A percentile compares a stretch with the other conserved stretches of the same genome.
These are phyloP conservation scores for Xestia ashworthii DNA, from an alignment of 2,888 invertebrate genomes.

Conservation along the genomic window DNA sequence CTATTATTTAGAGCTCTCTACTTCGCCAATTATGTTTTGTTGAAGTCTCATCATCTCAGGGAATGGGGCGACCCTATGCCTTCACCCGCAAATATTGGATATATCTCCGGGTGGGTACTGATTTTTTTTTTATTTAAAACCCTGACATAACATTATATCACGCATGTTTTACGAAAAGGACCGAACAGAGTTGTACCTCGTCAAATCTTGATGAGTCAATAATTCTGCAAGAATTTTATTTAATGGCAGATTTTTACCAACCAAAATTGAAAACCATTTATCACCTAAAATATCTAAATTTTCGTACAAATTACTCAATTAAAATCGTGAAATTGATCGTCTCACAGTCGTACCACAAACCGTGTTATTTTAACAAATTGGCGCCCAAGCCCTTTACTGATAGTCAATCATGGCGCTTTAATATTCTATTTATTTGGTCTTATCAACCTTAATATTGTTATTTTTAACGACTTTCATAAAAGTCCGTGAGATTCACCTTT, in stretches of 20 bases:
- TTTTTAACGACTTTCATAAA: constrained; percentile 4
- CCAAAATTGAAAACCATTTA: neutral
- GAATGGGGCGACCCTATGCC: neutral
- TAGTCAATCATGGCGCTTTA: neutral
- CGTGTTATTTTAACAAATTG: constrained; percentile 16
- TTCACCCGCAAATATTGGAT: neutral
- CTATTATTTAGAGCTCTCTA: neutral
- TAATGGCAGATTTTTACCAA: neutral
- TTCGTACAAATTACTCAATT: constrained; percentile 12
- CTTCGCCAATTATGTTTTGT: neutral
- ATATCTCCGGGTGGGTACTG: neutral
- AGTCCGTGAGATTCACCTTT: neutral
- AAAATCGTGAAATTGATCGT: neutral
- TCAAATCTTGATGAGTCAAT: neutral
- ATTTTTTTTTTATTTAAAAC: too few relatives aligned
- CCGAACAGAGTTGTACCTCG: neutral
- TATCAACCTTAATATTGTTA: neutral
- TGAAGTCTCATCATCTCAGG: neutral
- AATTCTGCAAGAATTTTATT: neutral
- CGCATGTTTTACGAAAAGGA: neutral
- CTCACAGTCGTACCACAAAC: neutral
- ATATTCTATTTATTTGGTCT: constrained; percentile 13
- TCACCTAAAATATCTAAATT: neutral
- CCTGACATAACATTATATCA: neutral
- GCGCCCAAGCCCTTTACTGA: constrained; percentile 12